Percentiles rank a stretch among this genome's conserved stretches.
phyloP scores from a whole-genome alignment of 2,888 invertebrate genomes.

The Vanessa cardui region DNA sequence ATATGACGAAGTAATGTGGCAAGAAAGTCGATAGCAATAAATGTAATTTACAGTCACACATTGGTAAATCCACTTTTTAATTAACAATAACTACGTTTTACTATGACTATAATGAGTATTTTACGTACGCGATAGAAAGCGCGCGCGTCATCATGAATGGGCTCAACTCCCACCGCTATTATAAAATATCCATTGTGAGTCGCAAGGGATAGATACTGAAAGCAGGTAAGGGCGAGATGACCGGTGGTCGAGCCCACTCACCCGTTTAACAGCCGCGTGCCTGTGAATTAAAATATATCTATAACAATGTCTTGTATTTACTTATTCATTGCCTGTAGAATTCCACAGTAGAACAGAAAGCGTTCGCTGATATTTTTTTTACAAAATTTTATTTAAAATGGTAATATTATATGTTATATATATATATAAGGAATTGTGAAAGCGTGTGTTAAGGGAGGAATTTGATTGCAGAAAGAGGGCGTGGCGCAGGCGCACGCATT shows the following conservation, averaged over 20 bases:
- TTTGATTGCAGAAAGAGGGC: conserved; percentile 85
- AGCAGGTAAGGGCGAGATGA: conserved; percentile 57
- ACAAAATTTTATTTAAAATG: background rate
- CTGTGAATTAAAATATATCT: conserved; percentile 9
- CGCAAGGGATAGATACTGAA: conserved; percentile 50
- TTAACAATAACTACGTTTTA: conserved; percentile 25
- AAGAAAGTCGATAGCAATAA: conserved; percentile 25
- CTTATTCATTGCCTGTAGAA: conserved; percentile 12
- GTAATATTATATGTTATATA: background rate
- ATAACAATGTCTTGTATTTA: conserved; percentile 21
- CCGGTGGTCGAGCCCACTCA: conserved; percentile 38
- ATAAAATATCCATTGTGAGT: conserved; percentile 27
- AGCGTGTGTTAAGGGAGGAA: background rate
- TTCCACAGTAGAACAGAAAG: conserved; percentile 7
- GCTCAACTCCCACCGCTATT: conserved; percentile 50
- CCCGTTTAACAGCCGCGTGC: conserved; percentile 24
- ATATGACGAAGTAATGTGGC: conserved; percentile 20
- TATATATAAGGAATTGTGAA: background rate
- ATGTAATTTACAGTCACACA: conserved; percentile 60
- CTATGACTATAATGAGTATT: conserved; percentile 37
- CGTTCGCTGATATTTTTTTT: background rate
- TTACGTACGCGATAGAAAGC: conserved; percentile 41
- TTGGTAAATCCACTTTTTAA: conserved; percentile 62
- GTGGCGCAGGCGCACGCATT: conserved; percentile 87
- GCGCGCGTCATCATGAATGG: conserved; percentile 59